A percentile compares a stretch with the other conserved stretches of the same genome.
Conservation (phyloP, 2,888 invertebrate species). For the Stegophylla sp. region DNA sequence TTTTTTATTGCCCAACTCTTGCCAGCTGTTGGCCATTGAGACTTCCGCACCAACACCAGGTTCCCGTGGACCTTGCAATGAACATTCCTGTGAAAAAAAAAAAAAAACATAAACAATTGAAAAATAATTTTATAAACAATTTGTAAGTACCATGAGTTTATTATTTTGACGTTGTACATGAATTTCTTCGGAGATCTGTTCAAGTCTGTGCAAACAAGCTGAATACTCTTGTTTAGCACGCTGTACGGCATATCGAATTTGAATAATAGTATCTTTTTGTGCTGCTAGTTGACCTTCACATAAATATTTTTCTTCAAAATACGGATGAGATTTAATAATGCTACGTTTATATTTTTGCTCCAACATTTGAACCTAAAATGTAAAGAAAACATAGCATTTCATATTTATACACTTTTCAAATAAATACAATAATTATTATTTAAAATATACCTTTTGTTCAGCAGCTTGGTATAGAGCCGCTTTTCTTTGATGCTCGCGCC, state of each 20-base stretch:
- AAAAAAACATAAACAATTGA: background rate
- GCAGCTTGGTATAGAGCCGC: conserved; percentile 82
- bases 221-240: conserved; percentile 83
- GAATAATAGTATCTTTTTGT: conserved; percentile 83
- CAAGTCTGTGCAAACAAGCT: conserved; percentile 80
- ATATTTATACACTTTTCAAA: background rate
- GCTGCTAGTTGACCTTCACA: conserved; percentile 85
- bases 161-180: conserved; percentile 70
- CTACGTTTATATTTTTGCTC: conserved; percentile 83
- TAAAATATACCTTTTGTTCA: conserved; percentile 73
- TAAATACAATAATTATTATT: background rate
- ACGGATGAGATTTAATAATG: conserved; percentile 85
- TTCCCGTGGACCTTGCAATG: conserved; percentile 67
- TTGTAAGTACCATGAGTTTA: conserved; percentile 51
- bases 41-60: conserved; percentile 81
- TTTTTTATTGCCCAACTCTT: conserved; percentile 34
- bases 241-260: conserved; percentile 79
- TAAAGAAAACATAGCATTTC: conserved; percentile 8
- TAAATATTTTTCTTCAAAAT: conserved; percentile 88
- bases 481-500: conserved; percentile 83
- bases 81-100: conserved; percentile 57
- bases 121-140: background rate
- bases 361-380: conserved; percentile 73
- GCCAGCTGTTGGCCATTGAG: conserved; percentile 57
- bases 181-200: conserved; percentile 91